These are phyloP conservation scores for Atractosteus spatula DNA, from an alignment of 2,113 vertebrate genomes.

Conservation along the genomic window DNA sequence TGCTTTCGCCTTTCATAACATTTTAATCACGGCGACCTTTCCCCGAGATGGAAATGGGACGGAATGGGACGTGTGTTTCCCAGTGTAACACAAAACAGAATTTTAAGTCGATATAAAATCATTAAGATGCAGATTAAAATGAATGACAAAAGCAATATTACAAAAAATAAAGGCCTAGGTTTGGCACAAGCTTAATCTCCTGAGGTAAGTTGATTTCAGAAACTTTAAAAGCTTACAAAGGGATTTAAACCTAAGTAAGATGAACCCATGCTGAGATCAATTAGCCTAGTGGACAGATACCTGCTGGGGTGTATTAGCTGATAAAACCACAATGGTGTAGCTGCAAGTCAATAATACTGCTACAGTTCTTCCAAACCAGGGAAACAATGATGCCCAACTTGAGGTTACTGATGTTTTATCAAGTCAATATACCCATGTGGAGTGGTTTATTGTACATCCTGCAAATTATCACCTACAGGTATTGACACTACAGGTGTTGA, in stretches of 20 bases:
- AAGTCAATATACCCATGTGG: too few relatives aligned
- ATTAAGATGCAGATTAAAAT: background rate
- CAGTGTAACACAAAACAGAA: too few relatives aligned
- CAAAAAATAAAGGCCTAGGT: background rate
- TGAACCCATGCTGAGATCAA: constrained; percentile 24
- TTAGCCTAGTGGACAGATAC: constrained; percentile 24
- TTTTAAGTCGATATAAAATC: too few relatives aligned
- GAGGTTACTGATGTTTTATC: too few relatives aligned
- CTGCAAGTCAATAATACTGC: background rate
- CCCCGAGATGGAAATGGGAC: background rate
- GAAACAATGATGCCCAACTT: too few relatives aligned
- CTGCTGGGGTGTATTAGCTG: background rate
- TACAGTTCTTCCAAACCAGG: too few relatives aligned
- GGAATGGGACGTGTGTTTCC: background rate
- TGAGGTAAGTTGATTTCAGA: constrained; percentile 15
- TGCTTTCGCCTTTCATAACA: background rate
- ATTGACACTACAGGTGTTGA: too few relatives aligned
- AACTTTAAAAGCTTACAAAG: background rate
- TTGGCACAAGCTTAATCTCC: constrained; percentile 4
- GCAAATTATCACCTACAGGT: too few relatives aligned
- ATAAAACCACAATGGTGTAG: background rate
- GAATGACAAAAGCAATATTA: background rate
- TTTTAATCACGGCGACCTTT: constrained; percentile 9
- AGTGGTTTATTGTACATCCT: too few relatives aligned
- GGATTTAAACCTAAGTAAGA: constrained; percentile 23